Base-by-base conservation (phyloP, 2,113 vertebrate species). In the Ploceus nigricollis region DNA sequence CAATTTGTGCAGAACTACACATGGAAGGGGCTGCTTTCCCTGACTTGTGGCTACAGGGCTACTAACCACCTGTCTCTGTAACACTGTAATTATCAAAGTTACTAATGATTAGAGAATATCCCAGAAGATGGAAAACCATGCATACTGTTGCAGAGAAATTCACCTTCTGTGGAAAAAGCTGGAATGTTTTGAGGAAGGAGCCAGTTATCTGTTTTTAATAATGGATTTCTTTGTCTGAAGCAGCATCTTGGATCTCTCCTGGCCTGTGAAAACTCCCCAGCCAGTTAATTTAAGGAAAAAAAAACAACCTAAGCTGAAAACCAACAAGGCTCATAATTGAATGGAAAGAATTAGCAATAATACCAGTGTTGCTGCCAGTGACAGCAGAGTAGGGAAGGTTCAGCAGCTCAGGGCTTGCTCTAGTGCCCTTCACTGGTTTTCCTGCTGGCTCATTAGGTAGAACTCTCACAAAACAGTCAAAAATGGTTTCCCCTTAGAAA, bases 361-460 rank as follows among this genome's bases (percentile, higher is more conserved):
- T 24, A 73, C 18, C 25, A 11, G 19, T 15, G 54, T 7, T 42
- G 39, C 48, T 78, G 65, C 35, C 60, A 87, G 81, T 79, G 65
- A 37, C 33, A 82, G 65, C 6, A 4, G 48, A 44, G 28, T 5
- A 81, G 30, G 7, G 27, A 82, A 75, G 31, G 37, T 57, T 81
- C 69, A 71, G 61, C 42, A 80, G 50, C 71, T 86, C 79, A 72
- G 78, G 58, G 21, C 40, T 88, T 80, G 54, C 58, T 87, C 56
- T 51, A 22, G 24, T 78, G 80, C 68, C 64, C 80, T 86, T 94
- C 72, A 37, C 56, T 70, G n/a, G 35, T 77, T 92, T 90, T 75
- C 76, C 78, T 94, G 42, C 51, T 91, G 91, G 61, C 53, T 96
- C 37, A 70, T 87, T 94, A 91, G 80, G 51, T 71, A 72, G 71